Evolutionary conservation across 2,888 invertebrate species (phyloP), one percentile per base, ranked within the genome.

Genomic region (Liposcelis brunnea): DNA sequence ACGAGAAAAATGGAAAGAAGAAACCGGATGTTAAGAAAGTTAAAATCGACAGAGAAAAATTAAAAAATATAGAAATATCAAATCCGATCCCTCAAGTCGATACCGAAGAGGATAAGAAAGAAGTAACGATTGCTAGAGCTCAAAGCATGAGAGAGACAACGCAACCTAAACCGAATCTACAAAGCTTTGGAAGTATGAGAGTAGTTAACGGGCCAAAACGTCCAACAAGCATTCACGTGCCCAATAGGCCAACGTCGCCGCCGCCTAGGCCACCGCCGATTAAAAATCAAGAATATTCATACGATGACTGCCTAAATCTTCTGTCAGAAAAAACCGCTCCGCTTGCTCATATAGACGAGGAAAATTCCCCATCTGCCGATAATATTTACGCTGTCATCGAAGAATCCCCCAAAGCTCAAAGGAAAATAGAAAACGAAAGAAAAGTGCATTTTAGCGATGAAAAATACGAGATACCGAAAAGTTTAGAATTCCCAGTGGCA

Each of bases 311-410:
- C 56, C 70, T 80, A 47, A 78, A 79, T 53, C 52, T 65, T 2
- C 75, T 80, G 49, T 68, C 70, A 37, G 70, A 74, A 19, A 63
- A 64, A 49, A 67, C 16, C 49, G 54, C 70, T 0, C 70, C 75
- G 0, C 57, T 78, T 48, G 70, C 74, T 0, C 72, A 77, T 52
- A 75, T 78, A 42, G 69, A 71, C 49, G 69, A 70, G 50, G 72
- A 70, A 54, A 62, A 61, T 49, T 72, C 74, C 1, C 67, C 69
- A 2, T 61, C 68, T 11, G 63, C 61, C 14, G 86, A 86, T 56
- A 86, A 85, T 55, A 87, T 87, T 50, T 87, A 87, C 58, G 84
- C 86, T 0, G 81, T 86, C 0, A 87, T 87, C 43, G 86, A 87
- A 56, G 87, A 87, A 58, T 72, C 75, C 31, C 75, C 80, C 0